Evolutionary conservation across 2,888 invertebrate species (phyloP).

Genomic region (Brenthis hecate): DNA sequence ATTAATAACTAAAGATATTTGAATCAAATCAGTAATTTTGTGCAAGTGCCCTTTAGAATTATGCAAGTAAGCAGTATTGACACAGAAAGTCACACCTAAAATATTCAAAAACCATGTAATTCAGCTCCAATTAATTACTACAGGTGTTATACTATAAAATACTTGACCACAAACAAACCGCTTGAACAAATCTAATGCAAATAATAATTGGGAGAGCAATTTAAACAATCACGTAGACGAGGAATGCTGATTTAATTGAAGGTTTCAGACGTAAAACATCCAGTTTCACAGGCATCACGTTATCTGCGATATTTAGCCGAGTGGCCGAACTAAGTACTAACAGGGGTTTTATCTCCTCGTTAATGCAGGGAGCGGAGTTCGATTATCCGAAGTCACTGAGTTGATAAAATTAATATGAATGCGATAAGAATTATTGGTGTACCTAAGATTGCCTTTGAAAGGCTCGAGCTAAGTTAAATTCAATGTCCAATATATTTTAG

Average conservation of each 20-base stretch:
- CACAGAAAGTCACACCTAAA: no score
- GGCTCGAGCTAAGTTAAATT: not conserved
- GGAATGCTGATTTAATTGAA: slow-evolving; percentile 39
- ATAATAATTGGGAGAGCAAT: not conserved
- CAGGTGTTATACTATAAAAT: no score
- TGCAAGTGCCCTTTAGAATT: no score
- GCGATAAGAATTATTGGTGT: not conserved
- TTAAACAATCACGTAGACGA: not conserved
- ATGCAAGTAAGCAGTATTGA: no score
- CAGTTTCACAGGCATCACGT: slow-evolving; percentile 28
- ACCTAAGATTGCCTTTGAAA: not conserved
- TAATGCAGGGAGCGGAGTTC: slow-evolving; percentile 19
- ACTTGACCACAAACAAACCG: no score
- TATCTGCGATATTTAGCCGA: slow-evolving; percentile 29
- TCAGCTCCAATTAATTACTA: no score
- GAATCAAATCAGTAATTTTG: no score
- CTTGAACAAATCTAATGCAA: not conserved
- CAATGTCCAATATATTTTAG: not conserved
- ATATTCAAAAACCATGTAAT: no score
- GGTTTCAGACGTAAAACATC: slow-evolving; percentile 35
- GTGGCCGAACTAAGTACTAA: slow-evolving; percentile 15
- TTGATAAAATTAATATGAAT: slow-evolving; percentile 9
- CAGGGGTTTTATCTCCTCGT: slow-evolving; percentile 16
- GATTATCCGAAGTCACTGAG: not conserved
- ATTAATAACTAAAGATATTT: no score